Percentiles rank a stretch among this genome's conserved stretches.
phyloP scores from a whole-genome alignment of 2,888 invertebrate genomes.

The Epistrophe eligans region DNA sequence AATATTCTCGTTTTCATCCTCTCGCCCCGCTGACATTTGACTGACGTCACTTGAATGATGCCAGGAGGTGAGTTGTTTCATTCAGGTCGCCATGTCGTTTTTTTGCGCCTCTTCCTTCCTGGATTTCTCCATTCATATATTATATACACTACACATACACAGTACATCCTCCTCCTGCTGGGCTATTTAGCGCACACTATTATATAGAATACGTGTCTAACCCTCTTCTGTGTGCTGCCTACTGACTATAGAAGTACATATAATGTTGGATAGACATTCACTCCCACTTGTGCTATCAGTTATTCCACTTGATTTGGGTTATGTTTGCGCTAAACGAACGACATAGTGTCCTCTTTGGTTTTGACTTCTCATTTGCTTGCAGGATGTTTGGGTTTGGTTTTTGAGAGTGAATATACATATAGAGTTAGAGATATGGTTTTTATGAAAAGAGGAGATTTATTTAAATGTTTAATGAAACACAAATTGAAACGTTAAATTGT shows the following conservation, averaged over 20 bases:
- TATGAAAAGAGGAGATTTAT: conserved; percentile 61
- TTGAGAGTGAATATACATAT: background rate
- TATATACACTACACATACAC: conserved; percentile 23
- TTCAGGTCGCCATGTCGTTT: conserved; percentile 55
- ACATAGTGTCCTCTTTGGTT: conserved; percentile 72
- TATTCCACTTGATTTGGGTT: conserved; percentile 75
- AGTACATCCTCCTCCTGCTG: conserved; percentile 37
- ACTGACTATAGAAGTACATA: background rate
- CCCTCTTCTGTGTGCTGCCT: conserved; percentile 3
- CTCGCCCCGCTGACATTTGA: conserved; percentile 61
- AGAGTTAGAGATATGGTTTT: background rate
- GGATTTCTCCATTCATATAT: conserved; percentile 48
- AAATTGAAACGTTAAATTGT: conserved; percentile 73
- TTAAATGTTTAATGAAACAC: conserved; percentile 74
- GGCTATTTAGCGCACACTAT: conserved; percentile 61
- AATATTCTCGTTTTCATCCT: conserved; percentile 20
- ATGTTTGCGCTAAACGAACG: conserved; percentile 72
- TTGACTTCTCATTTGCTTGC: conserved; percentile 51
- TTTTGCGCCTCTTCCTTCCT: conserved; percentile 53
- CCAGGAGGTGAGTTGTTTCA: conserved; percentile 43
- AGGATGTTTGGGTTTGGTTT: conserved; percentile 6
- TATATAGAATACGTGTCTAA: conserved; percentile 6
- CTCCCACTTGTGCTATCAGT: conserved; percentile 67
- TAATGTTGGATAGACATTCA: conserved; percentile 42
- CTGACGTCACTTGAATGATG: conserved; percentile 68